These are phyloP conservation scores for Ctenoplectra terminalis DNA, from an alignment of 1,140 invertebrate genomes.

Conservation along the genomic window DNA sequence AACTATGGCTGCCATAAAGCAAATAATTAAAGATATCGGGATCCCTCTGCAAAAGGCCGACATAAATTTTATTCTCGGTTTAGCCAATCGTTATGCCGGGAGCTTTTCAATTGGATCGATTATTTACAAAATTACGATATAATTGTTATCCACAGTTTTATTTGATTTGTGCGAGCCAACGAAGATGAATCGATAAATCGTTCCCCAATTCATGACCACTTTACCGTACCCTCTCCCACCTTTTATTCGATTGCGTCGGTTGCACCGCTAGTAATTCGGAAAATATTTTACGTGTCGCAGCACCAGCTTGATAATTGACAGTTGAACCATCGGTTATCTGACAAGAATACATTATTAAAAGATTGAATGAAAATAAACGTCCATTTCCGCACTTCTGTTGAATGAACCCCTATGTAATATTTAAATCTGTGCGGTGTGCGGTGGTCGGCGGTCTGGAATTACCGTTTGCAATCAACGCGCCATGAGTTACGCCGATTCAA, in stretches of 20 bases:
- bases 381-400: not conserved
- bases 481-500: slow-evolving; percentile 3
- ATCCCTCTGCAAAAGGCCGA: not conserved
- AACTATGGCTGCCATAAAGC: not conserved
- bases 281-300: slow-evolving; percentile 40
- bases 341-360: slow-evolving; percentile 46
- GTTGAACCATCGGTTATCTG: slow-evolving; percentile 31
- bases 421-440: slow-evolving; percentile 1
- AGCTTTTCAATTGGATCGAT: slow-evolving; percentile 16
- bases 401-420: slow-evolving; percentile 10
- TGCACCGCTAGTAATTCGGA: slow-evolving; percentile 12
- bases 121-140: slow-evolving; percentile 41
- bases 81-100: not conserved
- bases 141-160: slow-evolving; percentile 38
- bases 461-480: slow-evolving; percentile 21
- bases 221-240: not conserved
- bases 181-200: slow-evolving; percentile 48
- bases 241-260: slow-evolving; percentile 23
- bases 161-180: slow-evolving; percentile 36
- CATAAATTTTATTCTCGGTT: slow-evolving; percentile 23
- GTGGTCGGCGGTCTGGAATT: not conserved
- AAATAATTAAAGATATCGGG: not conserved
- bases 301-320: slow-evolving; percentile 44
- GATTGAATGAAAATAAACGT: slow-evolving; percentile 44
- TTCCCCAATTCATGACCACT: not conserved